These are phyloP conservation scores for Melieria omissa DNA, from an alignment of 2,888 invertebrate species.

Conservation along the genomic window DNA sequence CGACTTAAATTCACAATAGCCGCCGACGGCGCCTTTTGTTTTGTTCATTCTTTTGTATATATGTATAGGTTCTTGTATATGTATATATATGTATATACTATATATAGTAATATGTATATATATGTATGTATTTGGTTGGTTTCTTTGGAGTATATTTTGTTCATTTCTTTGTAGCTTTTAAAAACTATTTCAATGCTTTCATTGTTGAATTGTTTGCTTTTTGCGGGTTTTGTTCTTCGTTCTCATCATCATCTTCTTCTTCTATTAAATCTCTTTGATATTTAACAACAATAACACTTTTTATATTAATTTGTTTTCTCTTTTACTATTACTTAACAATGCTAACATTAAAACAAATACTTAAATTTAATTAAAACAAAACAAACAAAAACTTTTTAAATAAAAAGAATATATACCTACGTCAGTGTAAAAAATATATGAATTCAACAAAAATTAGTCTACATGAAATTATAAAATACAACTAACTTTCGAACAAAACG, in stretches of 20 bases:
- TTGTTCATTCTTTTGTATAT: conserved; percentile 49
- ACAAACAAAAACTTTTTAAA: neutral
- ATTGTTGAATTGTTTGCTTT: conserved; percentile 44
- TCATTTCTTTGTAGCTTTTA: conserved; percentile 43
- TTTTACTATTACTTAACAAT: conserved; percentile 30
- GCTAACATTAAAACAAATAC: neutral
- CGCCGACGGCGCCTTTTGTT: too few species aligned
- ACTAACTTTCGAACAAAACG: too few species aligned
- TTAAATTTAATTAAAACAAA: neutral
- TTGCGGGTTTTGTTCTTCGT: conserved; percentile 44
- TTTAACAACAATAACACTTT: conserved; percentile 13
- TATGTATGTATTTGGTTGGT: conserved; percentile 62
- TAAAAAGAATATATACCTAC: neutral
- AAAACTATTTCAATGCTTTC: conserved; percentile 37
- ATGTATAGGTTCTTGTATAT: conserved; percentile 39
- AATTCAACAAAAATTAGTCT: neutral
- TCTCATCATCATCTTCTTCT: conserved; percentile 24
- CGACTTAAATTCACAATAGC: too few species aligned
- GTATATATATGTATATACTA: conserved; percentile 50
- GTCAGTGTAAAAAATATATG: neutral
- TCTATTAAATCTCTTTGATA: neutral
- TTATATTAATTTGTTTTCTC: conserved; percentile 1
- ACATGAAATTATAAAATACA: neutral
- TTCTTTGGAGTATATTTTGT: conserved; percentile 66
- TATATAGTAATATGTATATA: conserved; percentile 40